Conservation (phyloP, 2,888 invertebrate genomes). For the Aethes cnicana region DNA sequence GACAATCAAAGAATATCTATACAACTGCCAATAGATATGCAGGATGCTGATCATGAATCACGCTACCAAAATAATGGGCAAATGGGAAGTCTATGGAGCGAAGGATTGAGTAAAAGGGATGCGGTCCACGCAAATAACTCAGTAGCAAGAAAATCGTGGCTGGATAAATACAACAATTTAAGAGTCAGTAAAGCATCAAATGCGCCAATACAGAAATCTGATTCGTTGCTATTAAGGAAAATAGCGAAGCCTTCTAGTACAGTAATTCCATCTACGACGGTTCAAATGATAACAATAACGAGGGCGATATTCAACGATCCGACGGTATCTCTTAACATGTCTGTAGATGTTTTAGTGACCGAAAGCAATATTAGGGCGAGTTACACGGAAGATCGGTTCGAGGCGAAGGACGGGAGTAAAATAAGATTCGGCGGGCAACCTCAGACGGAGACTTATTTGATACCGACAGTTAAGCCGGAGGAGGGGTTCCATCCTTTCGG, state of each 20-base stretch:
- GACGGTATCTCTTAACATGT: constrained; percentile 47
- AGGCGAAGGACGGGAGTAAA: constrained; percentile 63
- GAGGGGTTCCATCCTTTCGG: constrained; percentile 84
- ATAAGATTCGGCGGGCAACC: constrained; percentile 75
- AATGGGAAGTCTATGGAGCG: constrained; percentile 48
- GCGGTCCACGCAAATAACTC: constrained; percentile 48
- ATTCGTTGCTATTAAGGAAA: constrained; percentile 48
- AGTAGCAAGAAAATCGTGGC: constrained; percentile 55
- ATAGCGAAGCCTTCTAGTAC: constrained; percentile 37
- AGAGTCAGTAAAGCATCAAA: constrained; percentile 56
- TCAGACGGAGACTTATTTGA: constrained; percentile 73
- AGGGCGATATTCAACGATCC: constrained; percentile 55
- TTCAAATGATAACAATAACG: constrained; percentile 65
- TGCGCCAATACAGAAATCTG: constrained; percentile 50
- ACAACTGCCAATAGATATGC: constrained; percentile 47
- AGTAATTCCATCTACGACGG: constrained; percentile 36
- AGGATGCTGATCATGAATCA: constrained; percentile 47
- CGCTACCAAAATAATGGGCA: constrained; percentile 42
- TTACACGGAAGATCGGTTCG: constrained; percentile 69
- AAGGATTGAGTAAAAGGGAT: constrained; percentile 51
- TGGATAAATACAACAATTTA: constrained; percentile 60
- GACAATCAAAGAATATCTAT: constrained; percentile 44
- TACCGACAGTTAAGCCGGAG: constrained; percentile 81
- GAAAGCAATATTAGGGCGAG: constrained; percentile 58
- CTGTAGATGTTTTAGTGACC: constrained; percentile 50